Percentiles rank a stretch among this genome's conserved stretches.
phyloP scores from a whole-genome alignment of 2,888 invertebrate genomes.

The Trisateles emortualis region DNA sequence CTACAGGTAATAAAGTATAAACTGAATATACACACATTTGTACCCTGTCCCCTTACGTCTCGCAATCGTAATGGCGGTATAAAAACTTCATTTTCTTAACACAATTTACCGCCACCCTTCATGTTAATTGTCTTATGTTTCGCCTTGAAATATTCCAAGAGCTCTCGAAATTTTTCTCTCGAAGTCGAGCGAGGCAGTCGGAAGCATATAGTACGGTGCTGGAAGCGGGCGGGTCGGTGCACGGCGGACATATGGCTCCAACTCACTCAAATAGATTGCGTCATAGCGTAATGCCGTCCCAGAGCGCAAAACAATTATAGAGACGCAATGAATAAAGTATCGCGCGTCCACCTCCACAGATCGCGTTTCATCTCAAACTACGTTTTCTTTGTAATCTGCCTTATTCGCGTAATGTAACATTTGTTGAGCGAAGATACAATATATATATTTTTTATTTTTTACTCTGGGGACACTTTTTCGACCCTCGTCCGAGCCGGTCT shows the following conservation, averaged over 20 bases:
- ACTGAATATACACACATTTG: conserved; percentile 48
- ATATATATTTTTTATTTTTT: conserved; percentile 85
- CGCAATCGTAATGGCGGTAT: conserved; percentile 24
- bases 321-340: conserved; percentile 80
- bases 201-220: background rate
- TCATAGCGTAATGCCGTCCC: conserved; percentile 75
- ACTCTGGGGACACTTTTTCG: conserved; percentile 86
- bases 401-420: conserved; percentile 74
- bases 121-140: conserved; percentile 1
- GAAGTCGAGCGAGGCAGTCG: conserved; percentile 8
- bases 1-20: conserved; percentile 68
- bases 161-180: background rate
- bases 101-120: conserved; percentile 14
- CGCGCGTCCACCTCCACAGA: conserved; percentile 58
- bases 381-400: conserved; percentile 79
- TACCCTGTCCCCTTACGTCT: conserved; percentile 44
- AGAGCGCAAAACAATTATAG: conserved; percentile 80
- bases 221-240: conserved; percentile 13
- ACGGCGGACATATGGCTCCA: conserved; percentile 66
- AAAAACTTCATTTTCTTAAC: conserved; percentile 34
- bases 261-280: conserved; percentile 83
- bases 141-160: background rate
- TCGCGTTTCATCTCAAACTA: conserved; percentile 61
- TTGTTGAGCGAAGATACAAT: conserved; percentile 80
- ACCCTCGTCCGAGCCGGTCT: conserved; percentile 87